Conservation (phyloP, 2,113 vertebrate genomes). For the Pollachius pollachius region DNA sequence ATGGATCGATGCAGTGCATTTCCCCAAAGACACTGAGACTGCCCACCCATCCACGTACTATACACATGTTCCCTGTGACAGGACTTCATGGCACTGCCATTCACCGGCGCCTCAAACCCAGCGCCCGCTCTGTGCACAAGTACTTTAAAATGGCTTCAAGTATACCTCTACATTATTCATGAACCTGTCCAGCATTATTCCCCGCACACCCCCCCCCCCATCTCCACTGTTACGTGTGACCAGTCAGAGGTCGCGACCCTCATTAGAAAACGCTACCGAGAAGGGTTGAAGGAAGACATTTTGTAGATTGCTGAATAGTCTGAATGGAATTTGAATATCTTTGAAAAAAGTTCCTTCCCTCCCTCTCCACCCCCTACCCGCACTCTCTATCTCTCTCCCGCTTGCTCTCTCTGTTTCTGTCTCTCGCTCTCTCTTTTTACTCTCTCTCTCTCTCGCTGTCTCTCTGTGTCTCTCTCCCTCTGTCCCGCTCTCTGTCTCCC, state of each 20-base stretch:
- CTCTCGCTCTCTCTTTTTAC: not conserved
- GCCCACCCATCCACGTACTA: not conserved
- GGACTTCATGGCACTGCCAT: constrained; percentile 1
- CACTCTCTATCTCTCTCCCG: not conserved
- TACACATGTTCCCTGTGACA: not conserved
- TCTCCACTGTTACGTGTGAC: constrained; percentile 35
- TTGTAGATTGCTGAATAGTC: constrained; percentile 36
- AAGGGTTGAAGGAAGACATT: constrained; percentile 21
- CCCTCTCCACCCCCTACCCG: not conserved
- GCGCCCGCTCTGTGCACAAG: constrained; percentile 25
- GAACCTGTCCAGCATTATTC: constrained; percentile 20
- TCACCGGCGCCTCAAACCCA: too few species aligned
- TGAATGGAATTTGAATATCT: constrained; percentile 32
- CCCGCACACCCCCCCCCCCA: constrained; percentile 6
- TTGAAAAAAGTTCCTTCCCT: constrained; percentile 9
- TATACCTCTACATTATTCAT: constrained; percentile 50
- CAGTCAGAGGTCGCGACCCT: constrained; percentile 45
- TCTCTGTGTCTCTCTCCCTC: not conserved
- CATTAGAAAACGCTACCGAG: constrained; percentile 44
- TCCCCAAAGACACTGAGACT: too few species aligned
- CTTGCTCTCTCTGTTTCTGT: not conserved
- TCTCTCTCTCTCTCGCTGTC: not conserved
- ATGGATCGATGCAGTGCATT: too few species aligned
- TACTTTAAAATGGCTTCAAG: constrained; percentile 25
- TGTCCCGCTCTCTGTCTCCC: not conserved